These are phyloP conservation scores for Orchestes rusci DNA, from an alignment of 2,888 invertebrate genomes.

Conservation along the genomic window DNA sequence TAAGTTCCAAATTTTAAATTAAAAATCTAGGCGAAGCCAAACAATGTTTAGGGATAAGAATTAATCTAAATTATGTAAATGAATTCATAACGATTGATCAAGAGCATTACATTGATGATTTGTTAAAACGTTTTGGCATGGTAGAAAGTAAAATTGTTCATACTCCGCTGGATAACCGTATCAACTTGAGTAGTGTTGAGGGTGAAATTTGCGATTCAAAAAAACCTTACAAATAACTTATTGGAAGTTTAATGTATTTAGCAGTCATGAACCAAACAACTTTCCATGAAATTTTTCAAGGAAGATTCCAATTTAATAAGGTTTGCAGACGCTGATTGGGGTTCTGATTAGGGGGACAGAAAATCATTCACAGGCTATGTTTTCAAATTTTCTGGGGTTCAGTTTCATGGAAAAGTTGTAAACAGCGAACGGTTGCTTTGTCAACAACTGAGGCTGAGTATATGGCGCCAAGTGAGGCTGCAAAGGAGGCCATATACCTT, in stretches of 20 bases:
- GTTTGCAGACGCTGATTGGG: conserved; percentile 17
- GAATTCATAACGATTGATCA: conserved; percentile 13
- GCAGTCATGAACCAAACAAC: conserved; percentile 1
- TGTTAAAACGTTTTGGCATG: conserved; percentile 5
- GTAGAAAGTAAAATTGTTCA: conserved; percentile 3
- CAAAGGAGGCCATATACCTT: conserved; percentile 28
- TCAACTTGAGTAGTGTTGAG: conserved; percentile 1
- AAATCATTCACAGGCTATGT: conserved; percentile 35
- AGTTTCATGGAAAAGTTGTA: conserved; percentile 31
- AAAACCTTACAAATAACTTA: conserved; percentile 4
- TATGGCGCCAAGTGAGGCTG: conserved; percentile 28
- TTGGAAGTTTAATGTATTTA: conserved; percentile 8
- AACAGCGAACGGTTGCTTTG: conserved; percentile 32
- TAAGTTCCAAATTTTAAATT: conserved; percentile 21
- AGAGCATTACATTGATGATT: conserved; percentile 18
- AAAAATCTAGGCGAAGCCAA: conserved; percentile 20
- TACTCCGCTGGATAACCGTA: conserved; percentile 3
- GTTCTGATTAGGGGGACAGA: conserved; percentile 15
- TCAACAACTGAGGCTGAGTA: conserved; percentile 32
- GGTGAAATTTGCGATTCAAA: conserved; percentile 2
- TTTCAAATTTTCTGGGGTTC: conserved; percentile 26
- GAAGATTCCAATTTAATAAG: conserved; percentile 2
- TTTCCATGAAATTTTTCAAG: conserved; percentile 1
- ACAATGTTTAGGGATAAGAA: conserved; percentile 19
- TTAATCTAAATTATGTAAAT: conserved; percentile 12